Conservation (phyloP, 2,888 invertebrate genomes). For the Dolichopus griseipennis region DNA sequence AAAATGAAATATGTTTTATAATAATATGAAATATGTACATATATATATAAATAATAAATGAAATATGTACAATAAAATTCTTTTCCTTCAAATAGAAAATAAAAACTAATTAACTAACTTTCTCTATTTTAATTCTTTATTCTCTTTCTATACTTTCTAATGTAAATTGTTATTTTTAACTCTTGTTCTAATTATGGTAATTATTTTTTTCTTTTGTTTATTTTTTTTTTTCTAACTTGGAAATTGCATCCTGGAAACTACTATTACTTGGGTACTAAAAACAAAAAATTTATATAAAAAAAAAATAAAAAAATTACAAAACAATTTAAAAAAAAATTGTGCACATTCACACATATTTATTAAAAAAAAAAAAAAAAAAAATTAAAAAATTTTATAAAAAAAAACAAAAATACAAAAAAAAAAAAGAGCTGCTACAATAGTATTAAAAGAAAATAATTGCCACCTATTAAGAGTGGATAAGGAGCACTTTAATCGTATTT, state of each 20-base stretch:
- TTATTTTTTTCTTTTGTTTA: not conserved
- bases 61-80: too few relatives aligned
- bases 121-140: too few relatives aligned
- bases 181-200: not conserved
- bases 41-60: too few relatives aligned
- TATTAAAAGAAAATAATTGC: slow-evolving; percentile 71
- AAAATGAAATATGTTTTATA: too few relatives aligned
- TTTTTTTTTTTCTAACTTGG: not conserved
- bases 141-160: too few relatives aligned
- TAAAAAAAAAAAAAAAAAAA: slow-evolving; percentile 14
- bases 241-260: slow-evolving; percentile 3
- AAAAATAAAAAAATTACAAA: slow-evolving; percentile 1
- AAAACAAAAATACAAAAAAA: slow-evolving; percentile 22
- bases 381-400: too few relatives aligned
- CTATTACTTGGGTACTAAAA: not conserved
- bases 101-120: too few relatives aligned
- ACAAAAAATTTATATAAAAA: not conserved
- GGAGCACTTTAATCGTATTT: slow-evolving; percentile 72
- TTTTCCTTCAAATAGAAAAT: too few relatives aligned
- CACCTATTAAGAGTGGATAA: slow-evolving; percentile 77
- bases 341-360: not conserved
- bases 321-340: not conserved
- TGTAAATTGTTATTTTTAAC: too few relatives aligned
- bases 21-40: too few relatives aligned
- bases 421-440: slow-evolving; percentile 68